Percentiles rank a stretch among this genome's conserved stretches.
phyloP scores from a whole-genome alignment of 2,888 invertebrate genomes.

The Leptopterna dolabrata region DNA sequence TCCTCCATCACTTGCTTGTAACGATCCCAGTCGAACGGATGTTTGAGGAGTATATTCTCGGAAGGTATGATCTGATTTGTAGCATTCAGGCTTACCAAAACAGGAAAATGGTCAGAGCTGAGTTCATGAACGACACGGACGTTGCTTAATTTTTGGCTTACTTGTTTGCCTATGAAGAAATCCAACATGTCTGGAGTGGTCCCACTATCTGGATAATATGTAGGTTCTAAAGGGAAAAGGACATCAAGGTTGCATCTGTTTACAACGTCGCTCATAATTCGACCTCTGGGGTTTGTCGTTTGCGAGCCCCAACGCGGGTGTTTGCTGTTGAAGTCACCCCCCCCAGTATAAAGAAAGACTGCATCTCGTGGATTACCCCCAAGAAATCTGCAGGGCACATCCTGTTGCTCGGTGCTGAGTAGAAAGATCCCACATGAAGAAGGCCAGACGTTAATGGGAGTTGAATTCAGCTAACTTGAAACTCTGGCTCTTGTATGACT shows the following conservation, averaged over 20 bases:
- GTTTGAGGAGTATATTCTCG: neutral
- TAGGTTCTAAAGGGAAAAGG: constrained; percentile 16
- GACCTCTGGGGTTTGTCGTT: neutral
- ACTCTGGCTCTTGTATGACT: constrained; percentile 1
- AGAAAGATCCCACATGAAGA: constrained; percentile 9
- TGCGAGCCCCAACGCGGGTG: constrained; percentile 33
- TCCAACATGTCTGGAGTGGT: constrained; percentile 29
- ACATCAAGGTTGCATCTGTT: constrained; percentile 1
- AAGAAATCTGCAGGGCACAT: neutral
- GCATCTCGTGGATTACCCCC: constrained; percentile 26
- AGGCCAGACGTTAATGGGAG: neutral
- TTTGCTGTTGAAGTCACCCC: constrained; percentile 35
- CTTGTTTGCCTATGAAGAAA: constrained; percentile 8
- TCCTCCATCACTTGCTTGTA: neutral
- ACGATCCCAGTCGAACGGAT: constrained; percentile 1
- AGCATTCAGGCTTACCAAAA: neutral
- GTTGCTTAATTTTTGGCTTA: neutral
- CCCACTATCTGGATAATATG: constrained; percentile 23
- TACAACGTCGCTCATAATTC: neutral
- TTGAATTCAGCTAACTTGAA: constrained; percentile 36
- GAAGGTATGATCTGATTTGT: neutral
- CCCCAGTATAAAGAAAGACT: constrained; percentile 5
- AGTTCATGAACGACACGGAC: constrained; percentile 8
- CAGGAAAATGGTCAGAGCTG: constrained; percentile 34
- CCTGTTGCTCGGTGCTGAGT: constrained; percentile 35